Conservation (phyloP, 2,113 vertebrate species). For the Zosterops borbonicus region DNA sequence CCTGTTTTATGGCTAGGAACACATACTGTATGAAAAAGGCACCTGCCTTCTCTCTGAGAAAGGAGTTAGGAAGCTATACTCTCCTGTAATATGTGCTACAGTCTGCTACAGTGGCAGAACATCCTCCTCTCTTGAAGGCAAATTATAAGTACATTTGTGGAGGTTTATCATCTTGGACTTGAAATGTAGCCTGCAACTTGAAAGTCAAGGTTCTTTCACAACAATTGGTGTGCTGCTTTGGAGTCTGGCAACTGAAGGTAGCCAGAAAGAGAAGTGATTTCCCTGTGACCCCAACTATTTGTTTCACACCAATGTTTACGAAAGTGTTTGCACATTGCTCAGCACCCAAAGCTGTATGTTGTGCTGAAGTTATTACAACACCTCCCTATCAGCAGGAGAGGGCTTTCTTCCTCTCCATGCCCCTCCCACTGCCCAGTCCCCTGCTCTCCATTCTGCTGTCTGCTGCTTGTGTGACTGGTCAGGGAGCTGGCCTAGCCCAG, state of each 20-base stretch:
- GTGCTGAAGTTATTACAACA: background rate
- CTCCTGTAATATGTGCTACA: too few relatives aligned
- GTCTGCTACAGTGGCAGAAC: background rate
- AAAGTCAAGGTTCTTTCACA: background rate
- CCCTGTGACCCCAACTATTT: background rate
- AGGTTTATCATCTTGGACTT: background rate
- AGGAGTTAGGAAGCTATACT: background rate
- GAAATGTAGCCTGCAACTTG: accelerated
- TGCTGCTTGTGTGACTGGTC: accelerated
- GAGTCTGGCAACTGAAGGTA: background rate
- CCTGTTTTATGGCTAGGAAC: background rate
- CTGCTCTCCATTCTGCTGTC: background rate
- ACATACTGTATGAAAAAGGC: background rate
- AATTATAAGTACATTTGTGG: background rate
- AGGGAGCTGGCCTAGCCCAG: background rate
- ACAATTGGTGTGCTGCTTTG: background rate
- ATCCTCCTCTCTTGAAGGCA: background rate
- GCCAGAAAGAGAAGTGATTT: background rate
- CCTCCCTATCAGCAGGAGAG: background rate
- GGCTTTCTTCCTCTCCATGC: background rate
- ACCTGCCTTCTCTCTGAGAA: background rate
- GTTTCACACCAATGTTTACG: background rate
- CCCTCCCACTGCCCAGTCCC: background rate
- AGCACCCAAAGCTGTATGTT: background rate
- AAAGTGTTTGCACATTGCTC: background rate